Percentiles rank a stretch among this genome's conserved stretches.
These are phyloP conservation scores for Drosophila paulistorum DNA, from an alignment of 1,140 invertebrate species.

Conservation along the genomic window DNA sequence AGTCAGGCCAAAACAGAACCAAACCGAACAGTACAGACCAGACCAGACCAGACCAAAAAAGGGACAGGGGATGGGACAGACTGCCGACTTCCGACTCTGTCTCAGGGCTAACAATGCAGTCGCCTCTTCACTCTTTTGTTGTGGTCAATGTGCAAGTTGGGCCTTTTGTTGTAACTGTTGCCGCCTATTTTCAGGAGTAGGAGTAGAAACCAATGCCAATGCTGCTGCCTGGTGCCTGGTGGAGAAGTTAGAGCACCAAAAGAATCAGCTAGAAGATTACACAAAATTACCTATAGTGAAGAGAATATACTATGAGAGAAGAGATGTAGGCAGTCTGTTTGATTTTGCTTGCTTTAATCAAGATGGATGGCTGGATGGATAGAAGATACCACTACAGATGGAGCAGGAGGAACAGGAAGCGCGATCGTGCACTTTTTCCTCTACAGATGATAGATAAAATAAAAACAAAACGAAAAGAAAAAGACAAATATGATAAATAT, in stretches of 20 bases:
- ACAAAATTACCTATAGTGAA: constrained; percentile 37
- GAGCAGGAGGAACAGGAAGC: constrained; percentile 29
- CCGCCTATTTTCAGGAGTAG: constrained; percentile 7
- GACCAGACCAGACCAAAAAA: constrained; percentile 13
- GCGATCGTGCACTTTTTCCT: not conserved
- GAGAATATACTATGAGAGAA: constrained; percentile 17
- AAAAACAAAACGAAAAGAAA: not conserved
- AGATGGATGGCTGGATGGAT: constrained; percentile 49
- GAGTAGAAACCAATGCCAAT: not conserved
- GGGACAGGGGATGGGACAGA: constrained; percentile 11
- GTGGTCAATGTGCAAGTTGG: constrained; percentile 49
- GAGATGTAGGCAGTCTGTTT: constrained; percentile 39
- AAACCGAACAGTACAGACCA: constrained; percentile 10
- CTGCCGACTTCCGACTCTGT: constrained; percentile 11
- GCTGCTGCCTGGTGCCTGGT: too few relatives aligned
- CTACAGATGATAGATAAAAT: constrained; percentile 2
- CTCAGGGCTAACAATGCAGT: constrained; percentile 60
- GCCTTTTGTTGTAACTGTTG: constrained; percentile 61
- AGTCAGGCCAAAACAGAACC: constrained; percentile 8
- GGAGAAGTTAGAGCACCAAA: not conserved
- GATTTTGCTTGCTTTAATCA: constrained; percentile 49
- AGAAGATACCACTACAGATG: not conserved
- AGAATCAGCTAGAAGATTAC: not conserved
- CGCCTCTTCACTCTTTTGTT: constrained; percentile 42
- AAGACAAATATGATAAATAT: not conserved